These are phyloP conservation scores for Ctena decussata DNA, from an alignment of 2,888 invertebrate genomes.

Conservation along the genomic window DNA sequence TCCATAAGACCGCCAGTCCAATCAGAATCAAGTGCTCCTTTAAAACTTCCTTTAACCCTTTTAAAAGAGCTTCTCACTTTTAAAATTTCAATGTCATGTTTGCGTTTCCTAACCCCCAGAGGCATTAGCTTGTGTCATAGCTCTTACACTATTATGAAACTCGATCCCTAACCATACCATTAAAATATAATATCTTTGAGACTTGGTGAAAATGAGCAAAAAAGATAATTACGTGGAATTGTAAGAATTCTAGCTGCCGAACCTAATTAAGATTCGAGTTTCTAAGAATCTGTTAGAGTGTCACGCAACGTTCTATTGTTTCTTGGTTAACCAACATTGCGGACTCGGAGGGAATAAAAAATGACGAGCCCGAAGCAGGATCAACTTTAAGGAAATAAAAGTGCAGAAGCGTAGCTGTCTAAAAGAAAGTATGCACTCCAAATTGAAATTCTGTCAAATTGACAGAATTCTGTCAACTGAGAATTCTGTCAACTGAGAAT, in stretches of 20 bases:
- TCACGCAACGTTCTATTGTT: neutral
- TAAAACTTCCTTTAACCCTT: neutral
- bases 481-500: no score
- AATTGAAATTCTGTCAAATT: no score
- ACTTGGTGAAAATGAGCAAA: conserved; percentile 12
- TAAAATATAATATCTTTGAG: neutral
- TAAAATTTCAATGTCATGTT: neutral
- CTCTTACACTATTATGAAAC: neutral
- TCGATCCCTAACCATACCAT: neutral
- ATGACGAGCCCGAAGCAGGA: no score
- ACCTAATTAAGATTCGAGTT: conserved; percentile 8
- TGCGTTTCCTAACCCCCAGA: neutral
- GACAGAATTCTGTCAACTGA: no score
- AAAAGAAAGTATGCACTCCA: no score
- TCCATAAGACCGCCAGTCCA: neutral
- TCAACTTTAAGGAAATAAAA: no score
- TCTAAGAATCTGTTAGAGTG: neutral
- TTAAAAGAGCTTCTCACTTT: neutral
- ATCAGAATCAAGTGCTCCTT: neutral
- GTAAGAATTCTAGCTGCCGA: conserved; percentile 14
- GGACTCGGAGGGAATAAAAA: neutral
- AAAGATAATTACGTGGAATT: conserved; percentile 6
- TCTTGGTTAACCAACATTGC: neutral
- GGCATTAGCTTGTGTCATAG: neutral
- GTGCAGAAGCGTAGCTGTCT: no score